A percentile compares a stretch with the other conserved stretches of the same genome.
These are phyloP conservation scores for Helostoma temminkii DNA, from an alignment of 2,797 vertebrate genomes.

Conservation along the genomic window DNA sequence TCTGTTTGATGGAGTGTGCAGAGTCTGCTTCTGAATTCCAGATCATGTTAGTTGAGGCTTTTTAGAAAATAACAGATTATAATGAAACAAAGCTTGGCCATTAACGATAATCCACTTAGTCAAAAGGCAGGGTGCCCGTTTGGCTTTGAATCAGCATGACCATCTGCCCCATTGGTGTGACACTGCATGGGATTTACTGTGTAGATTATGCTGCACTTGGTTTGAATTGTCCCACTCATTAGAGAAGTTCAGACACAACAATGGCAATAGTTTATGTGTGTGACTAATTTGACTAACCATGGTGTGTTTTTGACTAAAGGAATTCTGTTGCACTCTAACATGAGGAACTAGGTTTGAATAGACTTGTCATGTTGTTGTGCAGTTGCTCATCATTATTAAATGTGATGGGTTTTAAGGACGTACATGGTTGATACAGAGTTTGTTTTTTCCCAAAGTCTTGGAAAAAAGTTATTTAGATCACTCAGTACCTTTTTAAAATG, in stretches of 20 bases:
- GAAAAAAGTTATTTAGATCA: not conserved
- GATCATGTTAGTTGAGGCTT: constrained; percentile 58
- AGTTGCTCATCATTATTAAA: too few relatives aligned
- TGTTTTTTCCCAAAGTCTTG: not conserved
- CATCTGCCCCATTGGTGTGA: constrained; percentile 59
- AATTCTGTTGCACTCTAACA: too few relatives aligned
- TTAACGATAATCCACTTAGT: constrained; percentile 71
- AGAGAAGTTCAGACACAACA: constrained; percentile 1
- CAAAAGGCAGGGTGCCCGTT: constrained; percentile 28
- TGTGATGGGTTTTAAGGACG: constrained; percentile 13
- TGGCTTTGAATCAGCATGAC: constrained; percentile 53
- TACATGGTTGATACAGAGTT: constrained; percentile 6
- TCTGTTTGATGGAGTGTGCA: not conserved
- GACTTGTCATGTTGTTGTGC: not conserved
- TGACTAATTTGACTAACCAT: constrained; percentile 18
- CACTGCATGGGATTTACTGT: constrained; percentile 49
- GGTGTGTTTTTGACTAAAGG: constrained; percentile 12
- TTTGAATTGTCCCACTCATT: constrained; percentile 6
- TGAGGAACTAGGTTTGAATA: too few relatives aligned
- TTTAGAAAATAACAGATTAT: constrained; percentile 62
- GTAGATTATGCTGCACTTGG: not conserved
- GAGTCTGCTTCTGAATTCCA: constrained; percentile 35
- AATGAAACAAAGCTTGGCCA: constrained; percentile 55
- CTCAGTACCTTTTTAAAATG: not conserved
- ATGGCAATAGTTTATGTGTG: not conserved